Evolutionary conservation across 2,113 vertebrate species (phyloP), one percentile per base, ranked within the genome.

Genomic region (Marmota flaviventris): DNA sequence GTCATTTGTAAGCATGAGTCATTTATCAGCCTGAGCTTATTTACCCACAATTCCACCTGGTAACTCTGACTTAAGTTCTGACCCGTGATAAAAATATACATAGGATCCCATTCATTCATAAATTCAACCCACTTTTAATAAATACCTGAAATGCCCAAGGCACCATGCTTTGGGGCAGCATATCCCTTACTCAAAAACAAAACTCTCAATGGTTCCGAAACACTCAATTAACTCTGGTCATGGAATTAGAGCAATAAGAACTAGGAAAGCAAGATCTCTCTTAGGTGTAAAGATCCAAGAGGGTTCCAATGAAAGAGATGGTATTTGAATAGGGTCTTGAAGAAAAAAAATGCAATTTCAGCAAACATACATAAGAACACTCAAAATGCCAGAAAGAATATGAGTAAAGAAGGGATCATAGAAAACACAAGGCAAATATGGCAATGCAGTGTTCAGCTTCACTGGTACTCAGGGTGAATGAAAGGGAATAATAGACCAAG

Each of bases 1-100:
- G 45, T n/a, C 84, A 83, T 82, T 90, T 92, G 18, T 63, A 91
- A 96, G 69, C 56, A 72, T 82, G 94, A 95, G 91, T 97, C 96
- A 94, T 92, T 82, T 58, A 83, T 79, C 93, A 85, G 34, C 63
- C n/a, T 48, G 32, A 85, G 34, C 39, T 77, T 84, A 92, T 85
- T 94, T 45, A 87, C 17, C 39, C 88, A 77, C 39, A 85, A 37
- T 91, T 88, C 73, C 53, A 96, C 78, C 53, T 78, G 27, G 56
- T n/a, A 78, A 96, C 84, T 90, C 45, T 87, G 79, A 92, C 56
- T 51, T 85, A 37, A 82, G 77, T 94, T 81, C 45, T 90, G 81
- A 95, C 67, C 58, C 13, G 63, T 53, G 17, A 18, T 27, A 88
- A 22, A 94, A 95, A 91, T 51, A 81, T 0, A 85, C 3, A 5